Evolutionary conservation across 2,797 vertebrate genomes (phyloP).

Genomic region (Picus viridis): DNA sequence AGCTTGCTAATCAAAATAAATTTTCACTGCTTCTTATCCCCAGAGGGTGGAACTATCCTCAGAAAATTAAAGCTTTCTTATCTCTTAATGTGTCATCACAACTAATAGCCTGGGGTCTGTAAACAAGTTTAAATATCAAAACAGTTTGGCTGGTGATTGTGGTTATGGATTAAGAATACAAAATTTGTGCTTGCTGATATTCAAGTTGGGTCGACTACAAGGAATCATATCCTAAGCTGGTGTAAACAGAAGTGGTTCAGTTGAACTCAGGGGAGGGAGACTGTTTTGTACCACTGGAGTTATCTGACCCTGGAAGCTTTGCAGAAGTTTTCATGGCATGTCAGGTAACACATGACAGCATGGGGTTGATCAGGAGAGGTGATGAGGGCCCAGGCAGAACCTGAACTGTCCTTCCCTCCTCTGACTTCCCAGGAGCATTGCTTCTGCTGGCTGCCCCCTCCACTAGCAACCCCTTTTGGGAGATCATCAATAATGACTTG

Average conservation of each 20-base stretch:
- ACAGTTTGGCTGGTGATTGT: constrained; percentile 62
- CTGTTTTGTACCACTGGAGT: not conserved
- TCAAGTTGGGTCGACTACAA: not conserved
- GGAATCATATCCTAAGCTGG: not conserved
- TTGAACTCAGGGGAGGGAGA: not conserved
- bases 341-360: not conserved
- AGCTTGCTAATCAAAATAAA: constrained; percentile 64
- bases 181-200: constrained; percentile 27
- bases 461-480: not conserved
- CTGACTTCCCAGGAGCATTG: not conserved
- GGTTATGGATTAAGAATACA: constrained; percentile 66
- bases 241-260: not conserved
- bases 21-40: constrained; percentile 45
- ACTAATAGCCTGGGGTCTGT: constrained; percentile 69
- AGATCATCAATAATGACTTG: not conserved
- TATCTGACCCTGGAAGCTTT: not conserved
- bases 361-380: not conserved
- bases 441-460: not conserved
- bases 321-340: not conserved
- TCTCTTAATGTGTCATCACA: constrained; percentile 74
- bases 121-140: constrained; percentile 74
- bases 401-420: not conserved
- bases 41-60: constrained; percentile 51
- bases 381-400: accelerated
- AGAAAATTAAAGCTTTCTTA: constrained; percentile 73